Base-by-base conservation (phyloP, 2,113 vertebrate genomes). In the Arizona elegans region DNA sequence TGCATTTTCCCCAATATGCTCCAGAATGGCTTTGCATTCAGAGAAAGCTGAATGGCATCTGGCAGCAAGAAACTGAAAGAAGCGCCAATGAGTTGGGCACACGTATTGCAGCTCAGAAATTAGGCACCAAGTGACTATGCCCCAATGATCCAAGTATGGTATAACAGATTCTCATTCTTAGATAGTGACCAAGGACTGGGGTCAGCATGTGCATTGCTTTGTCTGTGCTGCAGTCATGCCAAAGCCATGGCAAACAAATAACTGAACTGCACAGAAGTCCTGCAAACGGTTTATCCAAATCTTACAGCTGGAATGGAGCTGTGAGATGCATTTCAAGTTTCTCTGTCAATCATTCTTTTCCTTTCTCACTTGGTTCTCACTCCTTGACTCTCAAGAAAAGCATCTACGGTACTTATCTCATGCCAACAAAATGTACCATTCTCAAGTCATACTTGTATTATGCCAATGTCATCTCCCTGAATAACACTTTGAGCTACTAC, bases 311-410 rank as follows among this genome's bases (percentile, higher is more conserved):
- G 50, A 33, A n/a, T 33, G 33, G 29, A 87, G 86, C 86, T 29
- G 24, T 7, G 5, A 87, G 86, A 53, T 17, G 24, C 86, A 53
- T 87, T 87, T 29, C 75, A 38, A 38, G 33, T 81, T 81, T 43
- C n/a, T 81, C 43, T 9, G 21, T 81, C 75, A 43, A 4, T 43
- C 17, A 21, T 43, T 38, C 94, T 96, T 96, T 94, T 29, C 90
- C 92, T 96, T 96, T 96, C 95, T 96, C 96, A 93, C 92, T 90
- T 94, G 90, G 95, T 93, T 43, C 29, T 93, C 93, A 93, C 58
- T 55, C 26, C 95, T 94, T 59, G 95, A 92, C 96, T 65, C 94
- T 93, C 90, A 87, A 75, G 96, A 1, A 10, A 62, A 94, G 33
- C 13, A 24, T n/a, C 0, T 90, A 70, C 1, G n/a, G 5, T 33